Evolutionary conservation across 1,140 invertebrate genomes (phyloP).

Genomic region (Brachionus calyciflorus): DNA sequence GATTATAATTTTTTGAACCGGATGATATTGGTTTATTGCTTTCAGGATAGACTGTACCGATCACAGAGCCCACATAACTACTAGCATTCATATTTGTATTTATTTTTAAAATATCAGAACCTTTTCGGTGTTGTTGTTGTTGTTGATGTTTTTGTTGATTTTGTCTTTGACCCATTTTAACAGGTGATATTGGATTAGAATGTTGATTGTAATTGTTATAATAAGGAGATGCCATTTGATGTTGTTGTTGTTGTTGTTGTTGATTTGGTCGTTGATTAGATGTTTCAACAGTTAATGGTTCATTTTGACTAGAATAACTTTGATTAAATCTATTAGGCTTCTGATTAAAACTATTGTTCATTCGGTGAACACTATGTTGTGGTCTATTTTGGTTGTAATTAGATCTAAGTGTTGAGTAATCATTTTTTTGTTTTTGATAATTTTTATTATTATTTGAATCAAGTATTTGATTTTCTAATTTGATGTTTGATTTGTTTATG

Average conservation of each 20-base stretch:
- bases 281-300: slow-evolving; percentile 15
- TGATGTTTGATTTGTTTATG: slow-evolving; percentile 3
- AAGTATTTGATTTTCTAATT: not conserved
- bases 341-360: not conserved
- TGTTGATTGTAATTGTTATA: slow-evolving; percentile 14
- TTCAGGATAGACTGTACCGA: slow-evolving; percentile 7
- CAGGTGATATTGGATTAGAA: slow-evolving; percentile 18
- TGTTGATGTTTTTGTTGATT: not conserved
- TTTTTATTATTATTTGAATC: slow-evolving; percentile 25
- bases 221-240: slow-evolving; percentile 29
- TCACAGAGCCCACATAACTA: slow-evolving; percentile 24
- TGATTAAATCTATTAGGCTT: not conserved
- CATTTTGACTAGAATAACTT: not conserved
- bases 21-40: not conserved
- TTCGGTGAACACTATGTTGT: not conserved
- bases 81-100: slow-evolving; percentile 10
- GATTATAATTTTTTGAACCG: slow-evolving; percentile 22
- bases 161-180: not conserved
- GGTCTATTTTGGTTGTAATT: not conserved
- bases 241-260: too few species aligned
- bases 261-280: not conserved
- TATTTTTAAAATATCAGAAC: slow-evolving; percentile 18
- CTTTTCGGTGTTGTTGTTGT: not conserved
- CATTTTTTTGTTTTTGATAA: not conserved
- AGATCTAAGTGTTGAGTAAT: not conserved